Percentiles rank a stretch among this genome's conserved stretches.
Conservation (phyloP, 2,113 vertebrate species). For the Glaucidium brasilianum region DNA sequence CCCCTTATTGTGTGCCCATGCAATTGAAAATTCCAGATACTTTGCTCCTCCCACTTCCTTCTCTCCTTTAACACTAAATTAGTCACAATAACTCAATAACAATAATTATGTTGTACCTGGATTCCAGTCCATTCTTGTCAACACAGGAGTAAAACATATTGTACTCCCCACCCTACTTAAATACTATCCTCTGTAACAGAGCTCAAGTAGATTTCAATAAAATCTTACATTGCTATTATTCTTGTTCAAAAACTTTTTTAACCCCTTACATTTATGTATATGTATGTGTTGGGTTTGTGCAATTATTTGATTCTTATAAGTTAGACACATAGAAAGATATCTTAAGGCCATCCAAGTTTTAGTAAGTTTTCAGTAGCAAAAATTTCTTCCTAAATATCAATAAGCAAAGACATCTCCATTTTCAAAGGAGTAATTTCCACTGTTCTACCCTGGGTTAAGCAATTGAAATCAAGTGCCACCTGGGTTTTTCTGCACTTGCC, state of each 20-base stretch:
- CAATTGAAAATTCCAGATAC: not conserved
- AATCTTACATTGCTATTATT: not conserved
- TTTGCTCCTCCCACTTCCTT: constrained; percentile 21
- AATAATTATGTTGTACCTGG: not conserved
- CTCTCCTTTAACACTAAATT: not conserved
- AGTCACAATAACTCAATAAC: not conserved
- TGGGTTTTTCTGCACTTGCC: not conserved
- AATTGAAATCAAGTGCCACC: not conserved
- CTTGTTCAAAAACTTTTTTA: not conserved
- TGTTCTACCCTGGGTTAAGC: not conserved
- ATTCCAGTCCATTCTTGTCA: not conserved
- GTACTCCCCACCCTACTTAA: not conserved
- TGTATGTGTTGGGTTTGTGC: not conserved
- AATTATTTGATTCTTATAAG: not conserved
- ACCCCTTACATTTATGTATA: not conserved
- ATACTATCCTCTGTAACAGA: not conserved
- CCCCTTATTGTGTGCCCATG: not conserved
- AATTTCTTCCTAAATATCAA: not conserved
- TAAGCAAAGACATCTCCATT: not conserved
- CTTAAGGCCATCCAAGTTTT: not conserved
- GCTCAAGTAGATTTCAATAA: not conserved
- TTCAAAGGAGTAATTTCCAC: not conserved
- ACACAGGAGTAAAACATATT: not conserved
- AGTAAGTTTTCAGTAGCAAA: not conserved
- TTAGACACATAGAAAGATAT: not conserved